Conservation (phyloP, 2,888 invertebrate species). For the Clistopyga incitator region DNA sequence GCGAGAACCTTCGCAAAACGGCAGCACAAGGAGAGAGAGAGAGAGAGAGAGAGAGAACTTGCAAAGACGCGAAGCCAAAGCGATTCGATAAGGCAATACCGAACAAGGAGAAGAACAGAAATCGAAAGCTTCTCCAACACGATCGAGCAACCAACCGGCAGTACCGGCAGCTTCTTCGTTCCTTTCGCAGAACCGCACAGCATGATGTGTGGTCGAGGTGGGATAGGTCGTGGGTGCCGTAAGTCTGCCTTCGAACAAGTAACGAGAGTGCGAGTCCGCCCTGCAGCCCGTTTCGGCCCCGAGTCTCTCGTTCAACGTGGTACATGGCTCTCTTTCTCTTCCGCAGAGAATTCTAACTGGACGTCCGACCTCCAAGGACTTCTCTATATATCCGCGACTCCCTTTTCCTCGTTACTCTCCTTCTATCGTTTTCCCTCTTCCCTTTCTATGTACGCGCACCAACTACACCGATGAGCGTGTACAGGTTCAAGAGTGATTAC, state of each 20-base stretch:
- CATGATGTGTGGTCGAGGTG: constrained; percentile 72
- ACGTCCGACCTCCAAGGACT: constrained; percentile 39
- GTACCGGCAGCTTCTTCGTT: constrained; percentile 49
- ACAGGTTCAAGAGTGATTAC: constrained; percentile 40
- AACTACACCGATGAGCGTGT: constrained; percentile 1
- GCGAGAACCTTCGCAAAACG: not conserved
- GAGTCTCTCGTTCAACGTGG: constrained; percentile 16
- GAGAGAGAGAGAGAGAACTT: constrained; percentile 5
- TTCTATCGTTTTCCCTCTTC: not conserved
- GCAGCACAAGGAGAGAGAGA: not conserved
- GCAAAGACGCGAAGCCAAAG: constrained; percentile 23
- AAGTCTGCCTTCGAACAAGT: constrained; percentile 74
- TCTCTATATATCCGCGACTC: constrained; percentile 5
- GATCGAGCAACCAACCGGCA: constrained; percentile 34
- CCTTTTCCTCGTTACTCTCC: not conserved
- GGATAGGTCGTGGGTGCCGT: constrained; percentile 68
- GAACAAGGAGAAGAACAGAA: constrained; percentile 1
- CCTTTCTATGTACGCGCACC: not conserved
- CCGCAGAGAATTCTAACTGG: constrained; percentile 45
- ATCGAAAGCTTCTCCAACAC: constrained; percentile 18
- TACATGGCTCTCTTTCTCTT: constrained; percentile 4
- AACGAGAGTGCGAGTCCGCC: constrained; percentile 69
- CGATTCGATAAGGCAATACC: constrained; percentile 32
- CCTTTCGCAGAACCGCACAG: constrained; percentile 60
- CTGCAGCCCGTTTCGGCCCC: constrained; percentile 22